phyloP scores from a whole-genome alignment of 2,888 invertebrate genomes.

The Homarus gammarus region DNA sequence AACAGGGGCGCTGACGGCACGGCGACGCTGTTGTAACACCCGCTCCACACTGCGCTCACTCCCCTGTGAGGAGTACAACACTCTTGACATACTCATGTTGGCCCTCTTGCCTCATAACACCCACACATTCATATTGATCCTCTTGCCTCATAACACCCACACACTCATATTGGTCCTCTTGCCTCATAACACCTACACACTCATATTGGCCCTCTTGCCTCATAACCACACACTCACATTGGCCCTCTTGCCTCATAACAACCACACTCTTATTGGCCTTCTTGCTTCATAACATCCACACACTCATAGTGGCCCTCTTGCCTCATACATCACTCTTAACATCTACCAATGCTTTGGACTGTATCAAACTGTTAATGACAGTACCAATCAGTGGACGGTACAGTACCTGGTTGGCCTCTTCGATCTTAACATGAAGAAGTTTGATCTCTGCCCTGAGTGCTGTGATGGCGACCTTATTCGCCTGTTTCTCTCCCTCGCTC shows the following conservation, averaged over 20 bases:
- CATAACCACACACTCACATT: no score
- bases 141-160: no score
- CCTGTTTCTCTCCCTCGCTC: conserved; percentile 71
- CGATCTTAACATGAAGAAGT: conserved; percentile 58
- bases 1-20: conserved; percentile 24
- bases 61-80: conserved; percentile 42
- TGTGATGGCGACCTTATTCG: conserved; percentile 58
- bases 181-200: no score
- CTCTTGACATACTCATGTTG: neutral
- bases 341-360: no score
- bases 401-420: conserved; percentile 69
- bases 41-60: conserved; percentile 68
- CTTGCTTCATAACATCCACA: neutral
- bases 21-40: conserved; percentile 53
- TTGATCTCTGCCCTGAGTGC: conserved; percentile 51
- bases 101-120: neutral
- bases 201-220: no score
- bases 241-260: no score
- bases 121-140: no score
- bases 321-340: neutral
- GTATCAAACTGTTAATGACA: neutral
- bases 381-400: no score
- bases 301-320: no score
- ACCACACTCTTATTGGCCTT: neutral
- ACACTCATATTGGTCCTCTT: no score